Base-by-base conservation (phyloP, 2,888 invertebrate genomes). In the Meloe dianella region DNA sequence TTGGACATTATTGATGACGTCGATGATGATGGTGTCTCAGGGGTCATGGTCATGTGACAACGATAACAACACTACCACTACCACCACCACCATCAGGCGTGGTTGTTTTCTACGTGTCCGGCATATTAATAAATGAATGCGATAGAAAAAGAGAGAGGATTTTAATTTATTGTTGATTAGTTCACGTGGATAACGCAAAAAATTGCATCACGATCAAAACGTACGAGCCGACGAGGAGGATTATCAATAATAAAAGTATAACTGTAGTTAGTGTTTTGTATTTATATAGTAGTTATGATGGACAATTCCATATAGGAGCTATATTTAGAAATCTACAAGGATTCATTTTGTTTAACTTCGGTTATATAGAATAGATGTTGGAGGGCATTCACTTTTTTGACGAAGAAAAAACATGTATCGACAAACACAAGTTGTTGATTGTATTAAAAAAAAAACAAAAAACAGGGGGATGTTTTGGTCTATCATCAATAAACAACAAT, bases 401-500 rank as follows among this genome's bases (percentile, higher is more conserved):
- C 27, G 2, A 27, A 27, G 4, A 4, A 27, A 27, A 27, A 27
- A 27, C n/a, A n/a, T n/a, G n/a, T n/a, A n/a, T n/a, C n/a, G n/a
- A n/a, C n/a, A n/a, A n/a, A n/a, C n/a, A n/a, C n/a, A n/a, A n/a
- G n/a, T n/a, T n/a, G n/a, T n/a, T n/a, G n/a, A n/a, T n/a, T n/a
- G n/a, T n/a, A n/a, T n/a, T n/a, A n/a, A n/a, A n/a, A n/a, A n/a
- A n/a, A n/a, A n/a, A n/a, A n/a, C n/a, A n/a, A n/a, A 32, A 32
- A 32, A 32, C 10, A 3, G 10, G 7, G 61, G 61, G 61, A 61
- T 61, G 61, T 61, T 61, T 51, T 30, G 7, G 10, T 32, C 8
- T 32, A 41, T n/a, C 17, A 35, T 14, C 4, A 35, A 17, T 17
- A 41, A 35, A 35, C 35, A 35, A 62, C 57, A 56, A 62, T 62